Evolutionary conservation across 1,140 invertebrate genomes (phyloP).

Genomic region (Aphelinus certus): DNA sequence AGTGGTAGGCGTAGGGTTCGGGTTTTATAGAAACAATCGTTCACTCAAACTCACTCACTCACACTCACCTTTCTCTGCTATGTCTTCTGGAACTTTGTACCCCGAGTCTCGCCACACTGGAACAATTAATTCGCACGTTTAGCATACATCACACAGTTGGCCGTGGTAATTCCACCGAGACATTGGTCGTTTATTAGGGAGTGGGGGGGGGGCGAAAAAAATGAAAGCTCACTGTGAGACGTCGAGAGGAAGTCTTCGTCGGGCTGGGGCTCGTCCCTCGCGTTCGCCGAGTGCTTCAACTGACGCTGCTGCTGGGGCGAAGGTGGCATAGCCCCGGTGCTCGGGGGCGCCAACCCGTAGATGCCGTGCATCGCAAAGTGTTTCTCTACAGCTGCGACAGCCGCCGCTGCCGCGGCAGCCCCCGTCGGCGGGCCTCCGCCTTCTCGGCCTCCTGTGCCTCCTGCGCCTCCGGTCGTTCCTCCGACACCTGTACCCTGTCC

Average conservation of each 20-base stretch:
- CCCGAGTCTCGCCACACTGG: slow-evolving; percentile 72
- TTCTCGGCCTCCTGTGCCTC: slow-evolving; percentile 47
- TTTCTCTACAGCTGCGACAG: slow-evolving; percentile 61
- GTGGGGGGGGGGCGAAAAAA: no score
- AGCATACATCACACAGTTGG: no score
- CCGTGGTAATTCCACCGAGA: no score
- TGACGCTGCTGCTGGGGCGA: slow-evolving; percentile 60
- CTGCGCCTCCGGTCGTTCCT: slow-evolving; percentile 55
- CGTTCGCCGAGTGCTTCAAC: slow-evolving; percentile 55
- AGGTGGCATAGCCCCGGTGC: slow-evolving; percentile 56
- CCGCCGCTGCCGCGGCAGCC: slow-evolving; percentile 53
- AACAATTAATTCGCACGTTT: slow-evolving; percentile 41
- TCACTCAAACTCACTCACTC: no score
- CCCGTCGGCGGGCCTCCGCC: slow-evolving; percentile 52
- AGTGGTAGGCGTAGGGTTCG: no score
- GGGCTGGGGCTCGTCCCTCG: slow-evolving; percentile 52
- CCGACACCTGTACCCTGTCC: slow-evolving; percentile 50
- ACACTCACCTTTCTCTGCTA: slow-evolving; percentile 71
- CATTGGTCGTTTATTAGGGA: no score
- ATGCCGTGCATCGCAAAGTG: slow-evolving; percentile 64
- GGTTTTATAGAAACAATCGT: no score
- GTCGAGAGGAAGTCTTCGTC: slow-evolving; percentile 61
- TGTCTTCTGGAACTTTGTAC: slow-evolving; percentile 76
- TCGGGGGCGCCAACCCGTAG: slow-evolving; percentile 54
- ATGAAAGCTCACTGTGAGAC: slow-evolving; percentile 52